Evolutionary conservation across 2,113 vertebrate species (phyloP).

Genomic region (Manacus vitellinus): DNA sequence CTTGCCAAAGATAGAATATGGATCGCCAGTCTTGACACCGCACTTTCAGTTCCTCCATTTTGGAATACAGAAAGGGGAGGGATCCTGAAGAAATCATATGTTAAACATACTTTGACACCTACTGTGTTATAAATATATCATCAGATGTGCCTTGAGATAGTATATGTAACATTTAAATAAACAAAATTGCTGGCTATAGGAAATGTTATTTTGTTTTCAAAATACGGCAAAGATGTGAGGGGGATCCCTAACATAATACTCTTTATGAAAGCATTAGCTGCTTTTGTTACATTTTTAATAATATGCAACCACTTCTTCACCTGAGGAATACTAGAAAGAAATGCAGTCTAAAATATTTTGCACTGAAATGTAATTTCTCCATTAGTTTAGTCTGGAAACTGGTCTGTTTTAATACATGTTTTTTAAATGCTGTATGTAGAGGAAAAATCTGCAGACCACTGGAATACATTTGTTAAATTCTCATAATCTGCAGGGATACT

Average conservation of each 20-base stretch:
- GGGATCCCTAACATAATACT: slow-evolving; percentile 85
- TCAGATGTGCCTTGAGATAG: slow-evolving; percentile 99
- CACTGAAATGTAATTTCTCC: slow-evolving; percentile 97
- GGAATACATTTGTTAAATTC: slow-evolving; percentile 81
- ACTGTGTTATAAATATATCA: slow-evolving; percentile 93
- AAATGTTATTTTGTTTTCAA: slow-evolving; percentile 90
- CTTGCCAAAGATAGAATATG: slow-evolving; percentile 99
- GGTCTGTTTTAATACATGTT: slow-evolving; percentile 88
- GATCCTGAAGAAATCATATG: slow-evolving; percentile 84
- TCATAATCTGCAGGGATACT: slow-evolving; percentile 88
- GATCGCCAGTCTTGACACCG: slow-evolving; percentile 91
- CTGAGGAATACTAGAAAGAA: slow-evolving; percentile 88
- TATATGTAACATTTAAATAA: slow-evolving; percentile 93
- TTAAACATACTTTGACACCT: slow-evolving; percentile 87
- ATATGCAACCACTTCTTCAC: slow-evolving; percentile 99
- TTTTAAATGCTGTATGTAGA: slow-evolving; percentile 86
- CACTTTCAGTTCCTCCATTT: slow-evolving; percentile 91
- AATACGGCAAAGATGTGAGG: slow-evolving; percentile 82
- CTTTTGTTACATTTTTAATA: slow-evolving; percentile 97
- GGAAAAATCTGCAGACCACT: slow-evolving; percentile 81
- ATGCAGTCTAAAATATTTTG: slow-evolving; percentile 95
- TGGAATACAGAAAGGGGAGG: slow-evolving; percentile 88
- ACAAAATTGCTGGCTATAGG: slow-evolving; percentile 93
- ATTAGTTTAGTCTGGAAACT: slow-evolving; percentile 93
- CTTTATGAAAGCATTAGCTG: slow-evolving; percentile 96